These are phyloP conservation scores for Habroteleia sp. DNA, from an alignment of 2,888 invertebrate species.

Conservation along the genomic window DNA sequence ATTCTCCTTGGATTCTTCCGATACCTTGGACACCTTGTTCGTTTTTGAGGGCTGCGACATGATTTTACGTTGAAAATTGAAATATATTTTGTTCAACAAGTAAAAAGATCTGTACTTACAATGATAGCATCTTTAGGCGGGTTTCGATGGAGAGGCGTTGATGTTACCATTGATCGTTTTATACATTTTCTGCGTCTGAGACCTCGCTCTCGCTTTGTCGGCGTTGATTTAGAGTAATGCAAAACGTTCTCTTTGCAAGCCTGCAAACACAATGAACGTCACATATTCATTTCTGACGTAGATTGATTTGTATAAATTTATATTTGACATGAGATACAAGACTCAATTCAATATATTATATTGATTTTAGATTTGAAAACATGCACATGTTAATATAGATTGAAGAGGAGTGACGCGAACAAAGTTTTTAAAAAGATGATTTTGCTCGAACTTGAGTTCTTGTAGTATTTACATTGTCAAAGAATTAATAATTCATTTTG, in stretches of 20 bases:
- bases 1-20: constrained; percentile 79
- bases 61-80: neutral
- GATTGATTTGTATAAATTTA: too few species aligned
- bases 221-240: constrained; percentile 77
- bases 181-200: constrained; percentile 79
- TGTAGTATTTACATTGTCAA: too few species aligned
- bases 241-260: constrained; percentile 80
- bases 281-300: too few species aligned
- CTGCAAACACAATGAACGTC: constrained; percentile 65
- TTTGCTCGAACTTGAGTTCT: too few species aligned
- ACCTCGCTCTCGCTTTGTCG: constrained; percentile 75
- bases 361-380: too few species aligned
- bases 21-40: constrained; percentile 70
- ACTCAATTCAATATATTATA: too few species aligned
- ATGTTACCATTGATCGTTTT: constrained; percentile 78
- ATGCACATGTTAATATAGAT: too few species aligned
- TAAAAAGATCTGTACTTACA: constrained; percentile 64
- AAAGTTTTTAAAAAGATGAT: too few species aligned
- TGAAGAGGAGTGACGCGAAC: too few species aligned
- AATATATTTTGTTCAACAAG: neutral
- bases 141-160: constrained; percentile 76
- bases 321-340: too few species aligned
- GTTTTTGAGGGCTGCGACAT: constrained; percentile 70
- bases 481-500: too few species aligned
- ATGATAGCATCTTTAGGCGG: constrained; percentile 73